A percentile compares a stretch with the other conserved stretches of the same genome.
These are phyloP conservation scores for Sarcophaga peregrina DNA, from an alignment of 1,140 invertebrate genomes.

Conservation along the genomic window DNA sequence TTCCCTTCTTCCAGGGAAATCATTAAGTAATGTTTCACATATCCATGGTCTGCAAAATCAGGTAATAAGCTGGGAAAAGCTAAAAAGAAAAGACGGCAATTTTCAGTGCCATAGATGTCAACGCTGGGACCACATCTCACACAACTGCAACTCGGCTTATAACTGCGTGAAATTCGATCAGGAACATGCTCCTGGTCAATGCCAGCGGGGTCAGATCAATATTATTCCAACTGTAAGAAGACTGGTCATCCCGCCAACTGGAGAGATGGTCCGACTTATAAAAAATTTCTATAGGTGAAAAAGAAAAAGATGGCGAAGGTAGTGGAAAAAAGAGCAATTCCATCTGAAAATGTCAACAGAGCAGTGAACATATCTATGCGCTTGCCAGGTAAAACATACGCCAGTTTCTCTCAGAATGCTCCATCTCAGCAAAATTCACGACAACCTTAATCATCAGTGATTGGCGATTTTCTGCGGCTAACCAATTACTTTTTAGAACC, in stretches of 20 bases:
- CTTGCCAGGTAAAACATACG: background rate
- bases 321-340: background rate
- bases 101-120: background rate
- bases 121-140: no score
- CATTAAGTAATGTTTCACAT: background rate
- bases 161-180: no score
- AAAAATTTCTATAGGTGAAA: no score
- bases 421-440: background rate
- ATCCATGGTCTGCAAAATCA: background rate
- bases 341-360: background rate
- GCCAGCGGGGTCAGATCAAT: background rate
- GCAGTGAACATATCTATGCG: background rate
- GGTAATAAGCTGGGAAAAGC: background rate
- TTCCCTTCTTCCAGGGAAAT: background rate
- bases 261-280: no score
- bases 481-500: background rate
- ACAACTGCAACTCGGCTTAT: no score
- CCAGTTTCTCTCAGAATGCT: background rate
- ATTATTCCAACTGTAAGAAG: background rate
- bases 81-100: background rate
- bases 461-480: background rate
- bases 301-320: background rate
- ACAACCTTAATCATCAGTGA: background rate
- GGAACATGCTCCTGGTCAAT: no score
- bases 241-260: background rate